These are phyloP conservation scores for Dynastes hyllus DNA, from an alignment of 2,888 invertebrate genomes.

Conservation along the genomic window DNA sequence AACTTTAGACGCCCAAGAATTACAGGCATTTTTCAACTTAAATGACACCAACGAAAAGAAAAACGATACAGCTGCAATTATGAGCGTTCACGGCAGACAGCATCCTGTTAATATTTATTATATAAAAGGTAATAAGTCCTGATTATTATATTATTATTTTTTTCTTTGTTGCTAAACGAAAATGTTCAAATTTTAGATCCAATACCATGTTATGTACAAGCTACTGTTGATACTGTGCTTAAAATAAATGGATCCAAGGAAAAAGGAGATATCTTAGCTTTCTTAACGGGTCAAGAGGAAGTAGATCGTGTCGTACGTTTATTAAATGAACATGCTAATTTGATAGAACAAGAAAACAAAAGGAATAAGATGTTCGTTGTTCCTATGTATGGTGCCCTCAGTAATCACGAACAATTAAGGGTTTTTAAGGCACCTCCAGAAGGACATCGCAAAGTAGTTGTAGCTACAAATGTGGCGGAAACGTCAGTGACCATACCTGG, in stretches of 20 bases:
- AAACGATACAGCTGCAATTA: constrained; percentile 83
- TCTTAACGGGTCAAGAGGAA: constrained; percentile 96
- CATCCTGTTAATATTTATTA: constrained; percentile 93
- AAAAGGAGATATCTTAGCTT: constrained; percentile 91
- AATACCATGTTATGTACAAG: constrained; percentile 91
- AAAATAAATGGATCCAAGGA: constrained; percentile 91
- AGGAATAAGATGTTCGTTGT: constrained; percentile 78
- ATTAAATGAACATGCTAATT: constrained; percentile 77
- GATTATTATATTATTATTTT: neutral
- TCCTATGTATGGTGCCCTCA: constrained; percentile 95
- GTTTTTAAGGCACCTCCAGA: constrained; percentile 84
- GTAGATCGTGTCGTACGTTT: constrained; percentile 84
- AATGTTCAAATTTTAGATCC: constrained; percentile 76
- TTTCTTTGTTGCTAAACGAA: neutral
- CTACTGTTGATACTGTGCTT: constrained; percentile 89
- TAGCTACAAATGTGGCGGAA: constrained; percentile 98
- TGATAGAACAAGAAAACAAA: constrained; percentile 72
- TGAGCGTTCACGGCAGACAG: constrained; percentile 91
- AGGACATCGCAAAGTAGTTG: constrained; percentile 88
- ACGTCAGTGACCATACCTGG: constrained; percentile 97
- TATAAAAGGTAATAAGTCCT: constrained; percentile 74
- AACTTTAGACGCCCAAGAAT: constrained; percentile 93
- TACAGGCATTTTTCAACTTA: constrained; percentile 85
- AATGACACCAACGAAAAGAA: constrained; percentile 67
- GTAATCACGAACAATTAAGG: constrained; percentile 84